A percentile compares a stretch with the other conserved stretches of the same genome.
Conservation (phyloP, 1,140 invertebrate species). For the Delia radicum region DNA sequence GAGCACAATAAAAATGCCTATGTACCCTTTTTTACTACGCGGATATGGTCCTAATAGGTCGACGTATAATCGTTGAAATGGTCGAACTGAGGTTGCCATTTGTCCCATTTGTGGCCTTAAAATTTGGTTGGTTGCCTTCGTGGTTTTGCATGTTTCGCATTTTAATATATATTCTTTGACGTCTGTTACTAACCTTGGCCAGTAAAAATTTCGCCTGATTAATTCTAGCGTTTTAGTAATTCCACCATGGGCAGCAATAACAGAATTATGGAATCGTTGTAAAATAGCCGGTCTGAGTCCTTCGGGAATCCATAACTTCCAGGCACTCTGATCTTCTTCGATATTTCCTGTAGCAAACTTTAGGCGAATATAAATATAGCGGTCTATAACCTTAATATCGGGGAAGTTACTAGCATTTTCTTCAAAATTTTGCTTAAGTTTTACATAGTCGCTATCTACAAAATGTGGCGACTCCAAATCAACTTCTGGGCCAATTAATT, state of each 20-base stretch:
- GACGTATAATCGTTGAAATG: constrained; percentile 12
- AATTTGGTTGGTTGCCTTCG: neutral
- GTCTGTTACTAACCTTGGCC: neutral
- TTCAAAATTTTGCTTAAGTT: neutral
- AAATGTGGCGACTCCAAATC: neutral
- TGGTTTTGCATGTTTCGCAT: neutral
- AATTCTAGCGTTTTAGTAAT: neutral
- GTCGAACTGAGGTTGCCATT: too few relatives aligned
- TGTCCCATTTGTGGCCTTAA: neutral
- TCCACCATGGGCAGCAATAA: neutral
- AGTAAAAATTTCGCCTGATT: neutral
- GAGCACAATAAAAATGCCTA: neutral
- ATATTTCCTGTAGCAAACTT: neutral
- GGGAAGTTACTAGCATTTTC: neutral
- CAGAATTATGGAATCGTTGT: neutral
- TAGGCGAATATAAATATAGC: neutral
- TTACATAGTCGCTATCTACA: neutral
- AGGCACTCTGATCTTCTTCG: neutral
- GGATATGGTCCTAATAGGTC: constrained; percentile 12
- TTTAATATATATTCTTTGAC: neutral
- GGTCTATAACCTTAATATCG: neutral
- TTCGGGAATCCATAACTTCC: neutral
- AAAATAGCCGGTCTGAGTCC: neutral
- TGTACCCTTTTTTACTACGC: neutral
- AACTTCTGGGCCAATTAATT: neutral